phyloP scores from a whole-genome alignment of 35 echinoderm and acorn worm species.

The Holothuria glaberrima region DNA sequence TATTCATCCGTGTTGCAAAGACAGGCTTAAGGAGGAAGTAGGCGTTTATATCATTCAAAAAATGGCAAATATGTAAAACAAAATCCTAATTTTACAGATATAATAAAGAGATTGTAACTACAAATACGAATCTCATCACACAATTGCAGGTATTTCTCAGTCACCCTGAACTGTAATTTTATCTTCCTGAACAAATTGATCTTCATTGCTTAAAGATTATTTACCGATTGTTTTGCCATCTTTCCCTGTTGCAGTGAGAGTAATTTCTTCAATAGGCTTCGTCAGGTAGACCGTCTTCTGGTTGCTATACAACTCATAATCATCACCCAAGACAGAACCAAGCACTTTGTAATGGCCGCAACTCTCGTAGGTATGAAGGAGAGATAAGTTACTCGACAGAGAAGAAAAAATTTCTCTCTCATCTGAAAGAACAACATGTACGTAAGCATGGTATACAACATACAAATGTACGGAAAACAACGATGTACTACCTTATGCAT shows the following conservation, averaged over 20 bases:
- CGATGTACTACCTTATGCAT: too few species aligned
- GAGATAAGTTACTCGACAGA: background rate
- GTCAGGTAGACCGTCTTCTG: background rate
- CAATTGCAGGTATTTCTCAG: background rate
- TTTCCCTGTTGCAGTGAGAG: background rate
- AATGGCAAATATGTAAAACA: too few species aligned
- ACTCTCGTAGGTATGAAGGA: background rate
- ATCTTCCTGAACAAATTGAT: background rate
- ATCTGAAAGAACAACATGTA: background rate
- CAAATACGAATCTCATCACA: background rate
- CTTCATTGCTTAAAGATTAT: background rate
- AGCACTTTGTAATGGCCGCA: background rate
- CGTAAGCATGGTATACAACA: too few species aligned
- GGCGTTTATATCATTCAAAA: too few species aligned
- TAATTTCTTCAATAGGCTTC: background rate
- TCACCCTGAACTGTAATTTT: background rate
- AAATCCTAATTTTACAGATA: too few species aligned
- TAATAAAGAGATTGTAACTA: too few species aligned
- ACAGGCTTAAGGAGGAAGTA: too few species aligned
- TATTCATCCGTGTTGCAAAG: too few species aligned
- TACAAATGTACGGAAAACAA: too few species aligned
- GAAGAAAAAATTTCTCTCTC: background rate
- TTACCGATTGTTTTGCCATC: background rate
- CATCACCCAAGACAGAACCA: background rate
- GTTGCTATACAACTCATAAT: background rate